Evolutionary conservation across 2,888 invertebrate genomes (phyloP), one percentile per base, ranked within the genome.

Genomic region (Sphaerophoria rueppellii): DNA sequence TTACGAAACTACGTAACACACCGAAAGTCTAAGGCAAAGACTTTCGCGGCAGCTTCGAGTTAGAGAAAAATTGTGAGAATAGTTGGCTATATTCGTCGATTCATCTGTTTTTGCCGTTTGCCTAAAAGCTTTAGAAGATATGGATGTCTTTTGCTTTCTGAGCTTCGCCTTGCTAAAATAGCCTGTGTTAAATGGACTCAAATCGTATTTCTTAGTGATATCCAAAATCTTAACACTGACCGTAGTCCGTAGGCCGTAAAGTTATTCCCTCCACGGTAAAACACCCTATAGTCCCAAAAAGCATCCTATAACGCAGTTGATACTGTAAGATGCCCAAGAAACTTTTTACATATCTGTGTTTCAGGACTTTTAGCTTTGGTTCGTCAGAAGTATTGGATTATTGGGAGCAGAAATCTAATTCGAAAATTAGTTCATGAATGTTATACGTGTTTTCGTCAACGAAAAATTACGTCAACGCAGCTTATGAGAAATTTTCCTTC

Each of bases 361-460:
- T 69, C 61, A 1, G 54, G 12, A 34, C 43, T 54, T 43, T 69
- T 54, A 9, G 5, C 43, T 3, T 37, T 77, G 46, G 11, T 70
- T 57, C 57, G 37, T 37, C 70, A 61, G 35, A 24, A 70, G 35
- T 76, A 61, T 16, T 69, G 52, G 54, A 61, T 61, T 6, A 0
- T 60, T 9, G 60, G 60, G 32, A 50, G 46, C 40, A 63, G 63
- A 40, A 71, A 77, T 46, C 55, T 77, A 6, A 70, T 77, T 60
- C 54, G 60, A 11, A 75, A 75, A 60, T n/a, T 69, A 37, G 52
- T 52, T 52, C 69, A 76, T 37, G 54, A 60, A 14, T 61, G 76
- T 35, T 24, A 54, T 16, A 69, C 43, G 54, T 76, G 63, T 50
- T 77, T 77, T 57, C 70, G 63, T 37, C 70, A 63, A 32, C 48